Base-by-base conservation (phyloP, 2,888 invertebrate genomes). In the Dasypolia templi region DNA sequence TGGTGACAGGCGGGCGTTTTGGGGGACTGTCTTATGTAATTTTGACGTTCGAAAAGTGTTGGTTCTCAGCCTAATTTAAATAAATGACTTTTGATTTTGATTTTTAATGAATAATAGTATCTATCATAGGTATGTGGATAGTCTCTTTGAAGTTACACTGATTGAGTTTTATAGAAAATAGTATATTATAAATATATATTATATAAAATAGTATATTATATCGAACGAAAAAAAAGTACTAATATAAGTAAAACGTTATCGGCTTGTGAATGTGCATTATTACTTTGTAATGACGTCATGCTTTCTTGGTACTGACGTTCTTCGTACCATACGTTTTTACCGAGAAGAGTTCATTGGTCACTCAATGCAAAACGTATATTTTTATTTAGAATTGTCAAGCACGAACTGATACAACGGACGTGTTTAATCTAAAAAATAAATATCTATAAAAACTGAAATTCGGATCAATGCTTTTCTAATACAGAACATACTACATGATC, bases 341-440 rank as follows among this genome's bases (percentile, higher is more conserved):
- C 26, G 3, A 22, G 14, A 42, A n/a, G 51, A 69, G 81, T 80
- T 80, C 70, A 75, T 67, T 67, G 63, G 42, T 53, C 75, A 75
- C 17, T 49, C 6, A 4, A 35, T 0, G 22, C 17, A 26, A 29
- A 14, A 35, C 35, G 29, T 46, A 22, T 11, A 2, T 44, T 53
- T 68, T 62, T 62, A 44, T 56, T 26, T 22, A 4, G 2, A 42
- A 51, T 0, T 7, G 6, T 32, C 11, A 49, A n/a, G n/a, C 22
- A 53, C 5, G 67, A 39, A 32, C 3, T 44, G 3, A 1, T 12
- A 2, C 12, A 6, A 42, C 3, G 17, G 5, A n/a, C 17, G 35
- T 29, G 12, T 29, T 12, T 6, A 0, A 0, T 12, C 7, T 22
- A 29, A 22, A 29, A n/a, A 44, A 46, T 62, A 62, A 62, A 62